Evolutionary conservation across 2,797 vertebrate species (phyloP), one percentile per base, ranked within the genome.

Genomic region (Cottoperca gobio): DNA sequence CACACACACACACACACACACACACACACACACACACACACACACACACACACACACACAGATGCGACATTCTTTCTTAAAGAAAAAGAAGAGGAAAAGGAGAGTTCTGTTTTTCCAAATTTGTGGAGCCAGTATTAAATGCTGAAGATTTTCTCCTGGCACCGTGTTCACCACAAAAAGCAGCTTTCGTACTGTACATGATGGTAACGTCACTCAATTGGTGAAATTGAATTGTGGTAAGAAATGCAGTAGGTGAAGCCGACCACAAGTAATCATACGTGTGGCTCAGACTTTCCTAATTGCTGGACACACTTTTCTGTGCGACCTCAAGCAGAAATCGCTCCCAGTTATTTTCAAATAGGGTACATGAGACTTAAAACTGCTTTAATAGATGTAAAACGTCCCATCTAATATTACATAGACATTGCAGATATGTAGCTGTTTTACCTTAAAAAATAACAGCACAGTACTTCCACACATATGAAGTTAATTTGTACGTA

Each of bases 101-200:
- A 60, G 70, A 23, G 17, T n/a, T 64, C 19, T 57, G 37, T 45
- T 73, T 53, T 33, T 73, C 35, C 35, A 63, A 26, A 35, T 39
- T 40, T 48, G 11, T 62, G 59, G 12, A 48, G 23, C 8, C 8
- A 7, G 28, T 62, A 76, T 79, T 83, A 73, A 73, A 84, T 46
- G 42, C 39, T 84, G 68, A 72, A 74, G 81, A 83, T 78, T 59
- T 81, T 60, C 37, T 79, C 35, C 12, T 71, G 66, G 73, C 64
- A 28, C 14, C 14, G 52, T 21, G 24, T 31, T 55, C 50, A 76
- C 68, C 70, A 45, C 39, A 65, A 14, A n/a, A 67, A 59, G 17
- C 70, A 64, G 50, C 37, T 49, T 21, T 3, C 26, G 5, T 11
- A n/a, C 16, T 19, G 0, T 42, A 48, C 43, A 35, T 21, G 52